Conservation (phyloP, 2,888 invertebrate genomes). For the Nycteola revayana region DNA sequence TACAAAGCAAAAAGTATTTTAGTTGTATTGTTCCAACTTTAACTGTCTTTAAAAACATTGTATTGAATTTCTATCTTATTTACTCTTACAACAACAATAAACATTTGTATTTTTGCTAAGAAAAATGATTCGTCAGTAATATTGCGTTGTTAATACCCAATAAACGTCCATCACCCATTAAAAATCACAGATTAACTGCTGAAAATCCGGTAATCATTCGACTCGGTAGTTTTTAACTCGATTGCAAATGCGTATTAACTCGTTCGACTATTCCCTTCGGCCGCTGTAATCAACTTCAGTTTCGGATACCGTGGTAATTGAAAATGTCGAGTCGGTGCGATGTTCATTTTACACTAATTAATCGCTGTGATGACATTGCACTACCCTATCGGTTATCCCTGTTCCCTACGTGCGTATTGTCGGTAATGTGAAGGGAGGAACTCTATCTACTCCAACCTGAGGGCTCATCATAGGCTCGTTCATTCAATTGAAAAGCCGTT, state of each 20-base stretch:
- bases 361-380: constrained; percentile 73
- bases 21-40: no score
- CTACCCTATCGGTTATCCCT: constrained; percentile 38
- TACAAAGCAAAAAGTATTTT: no score
- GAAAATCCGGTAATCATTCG: constrained; percentile 36
- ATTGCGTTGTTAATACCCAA: constrained; percentile 5
- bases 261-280: constrained; percentile 57
- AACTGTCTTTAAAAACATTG: no score
- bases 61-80: no score
- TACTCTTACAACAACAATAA: no score
- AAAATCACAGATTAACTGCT: constrained; percentile 23
- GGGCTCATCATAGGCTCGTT: no score
- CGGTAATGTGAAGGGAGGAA: no score
- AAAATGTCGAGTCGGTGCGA: constrained; percentile 71
- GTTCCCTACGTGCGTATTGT: constrained; percentile 25
- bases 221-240: constrained; percentile 54
- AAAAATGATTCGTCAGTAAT: no score
- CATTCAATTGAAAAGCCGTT: no score
- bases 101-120: no score
- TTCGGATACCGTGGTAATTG: constrained; percentile 69
- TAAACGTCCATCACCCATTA: constrained; percentile 5
- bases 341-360: constrained; percentile 81
- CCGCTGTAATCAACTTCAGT: constrained; percentile 56
- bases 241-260: constrained; percentile 53
- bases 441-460: no score